Evolutionary conservation across 2,113 vertebrate species (phyloP).

Genomic region (Cygnus buccinator): DNA sequence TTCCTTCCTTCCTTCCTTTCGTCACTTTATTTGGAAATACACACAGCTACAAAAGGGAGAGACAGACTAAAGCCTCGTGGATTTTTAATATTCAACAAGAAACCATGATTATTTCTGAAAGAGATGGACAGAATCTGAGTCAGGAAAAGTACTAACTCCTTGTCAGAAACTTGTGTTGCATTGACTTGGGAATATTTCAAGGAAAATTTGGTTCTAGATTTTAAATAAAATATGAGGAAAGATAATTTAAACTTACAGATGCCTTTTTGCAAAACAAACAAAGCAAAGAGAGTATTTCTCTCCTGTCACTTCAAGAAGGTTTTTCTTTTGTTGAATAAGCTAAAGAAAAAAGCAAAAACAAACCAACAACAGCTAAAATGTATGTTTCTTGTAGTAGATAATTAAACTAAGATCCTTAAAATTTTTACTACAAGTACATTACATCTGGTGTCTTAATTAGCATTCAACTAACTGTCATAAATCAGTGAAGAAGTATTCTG

Average conservation of each 20-base stretch:
- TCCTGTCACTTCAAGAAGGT: background rate
- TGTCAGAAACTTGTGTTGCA: background rate
- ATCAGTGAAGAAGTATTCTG: background rate
- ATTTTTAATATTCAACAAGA: background rate
- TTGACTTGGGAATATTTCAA: background rate
- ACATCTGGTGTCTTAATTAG: background rate
- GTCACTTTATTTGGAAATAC: background rate
- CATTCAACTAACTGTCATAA: background rate
- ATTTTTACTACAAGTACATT: background rate
- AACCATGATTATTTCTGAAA: background rate
- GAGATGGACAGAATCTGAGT: background rate
- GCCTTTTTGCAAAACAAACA: rapidly evolving
- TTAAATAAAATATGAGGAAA: background rate
- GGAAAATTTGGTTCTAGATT: background rate
- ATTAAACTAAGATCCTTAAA: background rate
- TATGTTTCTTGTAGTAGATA: background rate
- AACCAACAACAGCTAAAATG: background rate
- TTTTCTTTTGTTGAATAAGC: background rate
- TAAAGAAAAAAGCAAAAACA: background rate
- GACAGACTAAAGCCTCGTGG: background rate
- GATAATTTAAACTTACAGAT: background rate
- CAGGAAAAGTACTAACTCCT: background rate
- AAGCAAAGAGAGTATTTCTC: background rate
- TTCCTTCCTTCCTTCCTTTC: background rate
- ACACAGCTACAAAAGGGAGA: background rate